A percentile compares a stretch with the other conserved stretches of the same genome.
Evolutionary conservation across 2,888 invertebrate species (phyloP).

Genomic region (Argyra leucocephala): DNA sequence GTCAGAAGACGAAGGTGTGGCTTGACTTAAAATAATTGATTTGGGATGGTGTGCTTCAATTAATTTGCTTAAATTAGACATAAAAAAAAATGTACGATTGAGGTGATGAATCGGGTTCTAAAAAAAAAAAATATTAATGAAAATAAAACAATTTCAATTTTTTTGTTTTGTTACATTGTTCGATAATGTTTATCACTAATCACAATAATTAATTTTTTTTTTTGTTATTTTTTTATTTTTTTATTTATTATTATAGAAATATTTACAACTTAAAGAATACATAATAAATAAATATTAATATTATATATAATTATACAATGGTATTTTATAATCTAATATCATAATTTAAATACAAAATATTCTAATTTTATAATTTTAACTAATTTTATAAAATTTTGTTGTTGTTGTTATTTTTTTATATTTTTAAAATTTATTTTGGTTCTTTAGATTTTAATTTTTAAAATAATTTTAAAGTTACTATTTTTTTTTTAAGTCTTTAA

Average conservation of each 20-base stretch:
- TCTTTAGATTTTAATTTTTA: background rate
- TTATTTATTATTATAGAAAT: no score
- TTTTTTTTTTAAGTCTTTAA: background rate
- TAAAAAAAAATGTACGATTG: no score
- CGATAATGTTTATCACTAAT: background rate
- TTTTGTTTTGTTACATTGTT: background rate
- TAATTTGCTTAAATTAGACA: no score
- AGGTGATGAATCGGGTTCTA: no score
- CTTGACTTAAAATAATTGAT: no score
- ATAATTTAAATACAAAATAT: constrained; percentile 1
- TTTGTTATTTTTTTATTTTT: background rate
- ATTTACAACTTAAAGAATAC: background rate
- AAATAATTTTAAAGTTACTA: background rate
- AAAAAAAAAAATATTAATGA: no score
- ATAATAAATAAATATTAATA: constrained; percentile 2
- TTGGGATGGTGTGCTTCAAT: no score
- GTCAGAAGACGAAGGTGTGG: no score
- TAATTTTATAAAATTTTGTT: constrained; percentile 1
- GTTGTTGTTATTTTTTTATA: background rate
- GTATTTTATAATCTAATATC: background rate
- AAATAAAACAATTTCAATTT: background rate
- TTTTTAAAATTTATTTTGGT: background rate
- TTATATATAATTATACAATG: background rate
- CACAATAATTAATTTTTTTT: background rate
- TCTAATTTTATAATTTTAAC: background rate